Evolutionary conservation across 2,888 invertebrate genomes (phyloP).

Genomic region (Nomada fabriciana): DNA sequence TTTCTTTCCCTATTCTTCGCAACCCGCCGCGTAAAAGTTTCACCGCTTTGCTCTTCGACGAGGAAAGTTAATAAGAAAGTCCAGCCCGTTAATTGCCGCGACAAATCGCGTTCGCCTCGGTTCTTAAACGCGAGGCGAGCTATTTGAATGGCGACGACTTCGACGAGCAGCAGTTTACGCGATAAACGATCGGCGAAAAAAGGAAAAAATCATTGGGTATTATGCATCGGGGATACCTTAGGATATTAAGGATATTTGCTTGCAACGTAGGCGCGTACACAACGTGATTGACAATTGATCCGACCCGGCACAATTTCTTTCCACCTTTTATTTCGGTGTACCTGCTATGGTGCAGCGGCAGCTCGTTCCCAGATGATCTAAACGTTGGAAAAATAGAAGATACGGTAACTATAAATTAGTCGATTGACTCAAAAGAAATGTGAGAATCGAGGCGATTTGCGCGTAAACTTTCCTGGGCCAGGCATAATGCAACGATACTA

Average conservation of each 20-base stretch:
- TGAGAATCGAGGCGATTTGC: conserved; percentile 48
- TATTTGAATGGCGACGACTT: background rate
- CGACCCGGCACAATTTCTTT: conserved; percentile 16
- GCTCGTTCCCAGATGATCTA: conserved; percentile 50
- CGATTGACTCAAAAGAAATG: conserved; percentile 56
- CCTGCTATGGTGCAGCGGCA: background rate
- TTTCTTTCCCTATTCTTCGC: conserved; percentile 48
- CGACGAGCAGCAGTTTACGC: background rate
- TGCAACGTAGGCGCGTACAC: conserved; percentile 7
- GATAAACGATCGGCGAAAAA: background rate
- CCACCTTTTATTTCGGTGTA: background rate
- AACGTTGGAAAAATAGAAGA: conserved; percentile 33
- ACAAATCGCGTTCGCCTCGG: conserved; percentile 22
- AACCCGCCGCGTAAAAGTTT: conserved; percentile 38
- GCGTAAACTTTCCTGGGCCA: conserved; percentile 29
- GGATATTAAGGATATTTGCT: conserved; percentile 25
- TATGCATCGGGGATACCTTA: conserved; percentile 7
- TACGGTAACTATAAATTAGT: conserved; percentile 40
- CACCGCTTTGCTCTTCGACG: conserved; percentile 45
- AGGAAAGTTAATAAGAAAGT: conserved; percentile 64
- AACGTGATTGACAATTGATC: background rate
- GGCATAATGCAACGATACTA: conserved; percentile 49
- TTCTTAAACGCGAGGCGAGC: background rate
- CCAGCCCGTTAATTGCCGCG: conserved; percentile 46
- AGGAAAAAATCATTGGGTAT: background rate